These are phyloP conservation scores for Rissa tridactyla DNA, from an alignment of 2,113 vertebrate species.

Conservation along the genomic window DNA sequence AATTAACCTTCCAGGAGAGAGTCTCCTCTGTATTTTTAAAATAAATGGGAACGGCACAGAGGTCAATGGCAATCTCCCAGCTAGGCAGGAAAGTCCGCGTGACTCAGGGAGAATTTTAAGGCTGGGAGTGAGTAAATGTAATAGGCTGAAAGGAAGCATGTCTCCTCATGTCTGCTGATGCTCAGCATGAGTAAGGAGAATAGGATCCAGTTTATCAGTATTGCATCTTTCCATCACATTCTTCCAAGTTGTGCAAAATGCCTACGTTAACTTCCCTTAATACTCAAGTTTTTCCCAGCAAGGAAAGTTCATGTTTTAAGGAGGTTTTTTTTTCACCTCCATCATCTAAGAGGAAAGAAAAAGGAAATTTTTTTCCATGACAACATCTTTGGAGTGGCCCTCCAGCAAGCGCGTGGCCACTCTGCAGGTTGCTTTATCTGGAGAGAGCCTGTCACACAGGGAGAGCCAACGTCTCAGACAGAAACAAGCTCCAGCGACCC, in stretches of 20 bases:
- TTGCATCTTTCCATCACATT: neutral
- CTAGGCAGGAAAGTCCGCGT: neutral
- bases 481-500: neutral
- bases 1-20: neutral
- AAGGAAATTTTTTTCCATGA: neutral
- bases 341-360: neutral
- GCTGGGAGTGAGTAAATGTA: neutral
- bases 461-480: neutral
- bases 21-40: neutral
- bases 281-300: neutral
- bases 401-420: neutral
- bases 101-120: neutral
- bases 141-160: neutral
- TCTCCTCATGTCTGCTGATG: neutral
- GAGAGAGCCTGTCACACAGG: neutral
- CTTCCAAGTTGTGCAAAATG: neutral
- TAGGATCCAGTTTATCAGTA: neutral
- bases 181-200: neutral
- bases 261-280: neutral
- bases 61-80: neutral
- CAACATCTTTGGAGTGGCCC: neutral
- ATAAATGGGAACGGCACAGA: neutral
- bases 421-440: neutral
- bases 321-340: neutral
- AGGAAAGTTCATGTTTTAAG: neutral